A percentile compares a stretch with the other conserved stretches of the same genome.
Evolutionary conservation across 2,797 vertebrate genomes (phyloP).

Genomic region (Knipowitschia caucasica): DNA sequence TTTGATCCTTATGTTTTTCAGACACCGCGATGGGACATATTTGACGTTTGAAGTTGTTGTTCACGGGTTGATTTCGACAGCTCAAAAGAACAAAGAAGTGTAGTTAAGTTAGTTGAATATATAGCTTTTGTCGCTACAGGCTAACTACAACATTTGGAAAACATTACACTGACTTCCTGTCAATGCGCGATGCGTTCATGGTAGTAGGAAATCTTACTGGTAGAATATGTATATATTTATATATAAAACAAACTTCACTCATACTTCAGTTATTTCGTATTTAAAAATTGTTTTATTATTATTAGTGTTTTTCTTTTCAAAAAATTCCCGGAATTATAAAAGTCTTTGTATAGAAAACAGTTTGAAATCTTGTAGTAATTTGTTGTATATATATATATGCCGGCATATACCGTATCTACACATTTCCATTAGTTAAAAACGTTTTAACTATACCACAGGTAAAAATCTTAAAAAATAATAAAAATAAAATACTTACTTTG

Average conservation of each 20-base stretch:
- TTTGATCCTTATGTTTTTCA: slow-evolving; percentile 27
- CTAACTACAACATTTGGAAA: slow-evolving; percentile 4
- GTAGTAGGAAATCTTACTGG: not conserved
- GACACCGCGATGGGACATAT: slow-evolving; percentile 21
- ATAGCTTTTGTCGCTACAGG: slow-evolving; percentile 42
- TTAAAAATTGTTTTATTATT: too few species aligned
- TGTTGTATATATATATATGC: too few species aligned
- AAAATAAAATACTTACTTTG: not conserved
- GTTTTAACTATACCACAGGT: too few species aligned
- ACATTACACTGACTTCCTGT: slow-evolving; percentile 50
- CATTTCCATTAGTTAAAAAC: too few species aligned
- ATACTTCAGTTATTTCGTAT: too few species aligned
- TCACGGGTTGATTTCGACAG: slow-evolving; percentile 11
- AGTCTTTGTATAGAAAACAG: too few species aligned
- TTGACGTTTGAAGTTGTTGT: slow-evolving; percentile 2
- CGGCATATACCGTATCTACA: too few species aligned
- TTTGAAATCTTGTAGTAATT: too few species aligned
- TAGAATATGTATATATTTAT: not conserved
- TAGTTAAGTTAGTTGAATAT: not conserved
- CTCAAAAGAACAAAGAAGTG: not conserved
- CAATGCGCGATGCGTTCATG: slow-evolving; percentile 38
- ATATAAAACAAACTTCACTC: too few species aligned
- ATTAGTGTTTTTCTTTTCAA: too few species aligned
- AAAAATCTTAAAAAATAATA: too few species aligned
- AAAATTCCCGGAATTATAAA: too few species aligned